Base-by-base conservation (phyloP, 2,888 invertebrate species). In the Octodonta nipae region DNA sequence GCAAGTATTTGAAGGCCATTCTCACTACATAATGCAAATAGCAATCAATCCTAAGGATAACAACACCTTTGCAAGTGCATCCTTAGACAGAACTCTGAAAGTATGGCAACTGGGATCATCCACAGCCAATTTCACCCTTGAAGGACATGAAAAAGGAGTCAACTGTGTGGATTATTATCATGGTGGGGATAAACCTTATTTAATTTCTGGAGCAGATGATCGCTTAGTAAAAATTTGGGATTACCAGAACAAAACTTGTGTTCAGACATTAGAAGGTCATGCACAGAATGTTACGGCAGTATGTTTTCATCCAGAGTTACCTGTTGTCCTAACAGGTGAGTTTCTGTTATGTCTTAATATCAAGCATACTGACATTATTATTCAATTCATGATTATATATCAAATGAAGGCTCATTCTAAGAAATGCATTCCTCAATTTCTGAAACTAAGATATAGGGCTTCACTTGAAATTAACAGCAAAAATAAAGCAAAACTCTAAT, bases 121-220 rank as follows among this genome's bases (percentile, higher is more conserved):
- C n/a, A 81, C 82, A 10, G 89, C 96, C 0, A 98, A 98, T 65
- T 98, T 98, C 63, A 96, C 98, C 0, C 65, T 98, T 15, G 96
- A 98, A 55, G 96, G 87, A 0, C 98, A 98, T 54, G 95, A 95
- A 50, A 96, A 96, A 58, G 98, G 98, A 14, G 92, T 96, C 0
- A 99, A 99, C 61, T 96, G 96, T 62, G 91, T 98, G 0, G 96
- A 98, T 62, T 99, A 98, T 56, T 99, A 98, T 58, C 87, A 93
- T 55, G 96, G 93, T 5, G 96, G 55, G 26, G 98, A 99, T 57
- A 99, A 99, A 54, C 98, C 98, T 0, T 99, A 98, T 59, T 69
- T 98, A 32, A 96, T 95, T 54, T 96, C 96, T 30, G 98, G 98
- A 2, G 96, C 96, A 15, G 98, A 99, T 60, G 98, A 99, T 62